phyloP scores from a whole-genome alignment of 2,888 invertebrate species.

The Bedellia somnulentella region DNA sequence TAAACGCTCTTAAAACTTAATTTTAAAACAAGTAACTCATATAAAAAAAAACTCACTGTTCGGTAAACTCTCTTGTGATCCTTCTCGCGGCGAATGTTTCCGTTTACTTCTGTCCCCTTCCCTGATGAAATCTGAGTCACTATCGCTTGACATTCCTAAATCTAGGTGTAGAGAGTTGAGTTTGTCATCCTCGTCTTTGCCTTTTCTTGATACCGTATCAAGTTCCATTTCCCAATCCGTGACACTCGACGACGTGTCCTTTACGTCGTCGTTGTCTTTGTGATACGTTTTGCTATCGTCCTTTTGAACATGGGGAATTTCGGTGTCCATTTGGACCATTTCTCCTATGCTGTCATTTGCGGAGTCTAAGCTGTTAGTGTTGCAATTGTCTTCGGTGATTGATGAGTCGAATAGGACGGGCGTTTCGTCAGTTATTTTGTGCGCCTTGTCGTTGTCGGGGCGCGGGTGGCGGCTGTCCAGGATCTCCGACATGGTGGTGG shows the following conservation, averaged over 20 bases:
- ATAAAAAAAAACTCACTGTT: conserved; percentile 26
- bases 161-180: conserved; percentile 48
- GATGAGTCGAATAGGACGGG: conserved; percentile 52
- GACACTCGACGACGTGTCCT: conserved; percentile 35
- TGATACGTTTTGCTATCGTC: conserved; percentile 24
- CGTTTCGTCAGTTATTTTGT: conserved; percentile 57
- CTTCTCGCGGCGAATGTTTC: conserved; percentile 28
- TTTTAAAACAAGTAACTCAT: not conserved
- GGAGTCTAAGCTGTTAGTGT: conserved; percentile 44
- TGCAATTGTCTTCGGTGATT: conserved; percentile 37
- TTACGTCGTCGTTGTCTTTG: conserved; percentile 29
- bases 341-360: conserved; percentile 36
- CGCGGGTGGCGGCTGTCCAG: conserved; percentile 31
- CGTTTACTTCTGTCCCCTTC: conserved; percentile 28
- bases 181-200: conserved; percentile 27
- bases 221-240: conserved; percentile 67
- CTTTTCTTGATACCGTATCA: conserved; percentile 50
- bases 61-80: conserved; percentile 28
- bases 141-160: conserved; percentile 54
- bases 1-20: no score
- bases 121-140: conserved; percentile 43
- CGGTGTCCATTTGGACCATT: conserved; percentile 26
- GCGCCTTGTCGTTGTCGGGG: conserved; percentile 16
- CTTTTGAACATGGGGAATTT: conserved; percentile 24
- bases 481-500: conserved; percentile 51